Conservation (phyloP, 2,113 vertebrate species). For the Aptenodytes forsteri region DNA sequence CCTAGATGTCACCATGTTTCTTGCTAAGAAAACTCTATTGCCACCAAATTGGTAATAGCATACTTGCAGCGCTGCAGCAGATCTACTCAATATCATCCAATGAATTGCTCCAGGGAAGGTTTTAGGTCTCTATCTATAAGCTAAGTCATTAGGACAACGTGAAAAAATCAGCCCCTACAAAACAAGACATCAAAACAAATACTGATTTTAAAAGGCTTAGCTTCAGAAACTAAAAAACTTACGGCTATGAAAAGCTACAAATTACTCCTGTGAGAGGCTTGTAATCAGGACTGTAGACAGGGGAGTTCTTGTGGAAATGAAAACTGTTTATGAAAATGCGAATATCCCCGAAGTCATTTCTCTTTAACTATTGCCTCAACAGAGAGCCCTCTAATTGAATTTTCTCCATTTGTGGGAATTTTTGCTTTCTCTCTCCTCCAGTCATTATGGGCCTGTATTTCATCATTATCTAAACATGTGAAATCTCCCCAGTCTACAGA, state of each 20-base stretch:
- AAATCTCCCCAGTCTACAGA: background rate
- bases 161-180: background rate
- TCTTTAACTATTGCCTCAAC: conserved; percentile 21
- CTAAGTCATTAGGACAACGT: conserved; percentile 39
- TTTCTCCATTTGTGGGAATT: background rate
- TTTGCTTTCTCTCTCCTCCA: background rate
- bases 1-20: background rate
- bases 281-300: background rate
- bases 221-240: conserved; percentile 31
- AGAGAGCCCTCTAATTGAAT: conserved; percentile 29
- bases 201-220: conserved; percentile 38
- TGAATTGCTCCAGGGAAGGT: background rate
- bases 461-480: background rate
- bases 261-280: conserved; percentile 22
- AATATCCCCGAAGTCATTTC: background rate
- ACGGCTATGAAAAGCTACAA: conserved; percentile 6
- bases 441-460: background rate
- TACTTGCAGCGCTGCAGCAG: conserved; percentile 20
- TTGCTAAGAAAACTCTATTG: conserved; percentile 19
- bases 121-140: conserved; percentile 51
- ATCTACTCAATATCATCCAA: background rate
- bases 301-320: background rate
- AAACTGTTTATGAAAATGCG: conserved; percentile 44
- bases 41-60: background rate
- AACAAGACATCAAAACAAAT: background rate